Base-by-base conservation (phyloP, 2,113 vertebrate genomes). In the Muscicapa adusta region DNA sequence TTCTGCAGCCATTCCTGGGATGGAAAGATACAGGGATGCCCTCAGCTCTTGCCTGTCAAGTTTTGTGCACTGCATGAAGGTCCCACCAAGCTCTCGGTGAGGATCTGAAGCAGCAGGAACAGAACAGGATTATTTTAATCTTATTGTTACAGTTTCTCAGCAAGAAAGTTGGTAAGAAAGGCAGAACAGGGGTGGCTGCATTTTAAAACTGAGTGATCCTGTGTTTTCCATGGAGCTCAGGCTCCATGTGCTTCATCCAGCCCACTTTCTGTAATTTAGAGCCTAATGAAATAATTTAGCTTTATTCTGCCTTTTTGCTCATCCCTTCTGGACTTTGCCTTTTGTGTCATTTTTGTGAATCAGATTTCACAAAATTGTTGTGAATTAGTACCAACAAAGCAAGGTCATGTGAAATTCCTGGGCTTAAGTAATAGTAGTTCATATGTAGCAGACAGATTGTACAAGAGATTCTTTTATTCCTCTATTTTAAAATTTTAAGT, bases 121-220 rank as follows among this genome's bases (percentile, higher is more conserved):
- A 89, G 36, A 85, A 68, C 23, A 22, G 73, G 93, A 85, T 91
- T 93, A 60, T 84, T 31, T 78, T 92, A 89, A 96, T 94, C 80
- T 54, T 8, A 14, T 77, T 94, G 74, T 71, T 87, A 48, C 9
- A 54, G 61, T 82, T 87, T 72, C 84, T 87, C 77, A 61, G 11
- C 26, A 4, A 75, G 42, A 19, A 74, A 66, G 76, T 28, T 50
- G 63, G 65, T 84, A 3, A 61, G 25, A n/a, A 85, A 84, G 65
- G 57, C 36, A 42, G 43, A 43, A 36, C 10, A 43, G 36, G 8
- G 8, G 22, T 22, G 36, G 34, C 38, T 79, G 56, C 51, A 5
- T 42, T 84, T 92, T 33, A 31, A 60, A n/a, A 56, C 65, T 26
- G 68, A 53, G 17, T 28, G 53, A 8, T 74, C 0, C 1, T 34